Evolutionary conservation across 53 echinoderm and acorn worm genomes (phyloP), one percentile per base, ranked within the genome.

Genomic region (Henricia sp.): DNA sequence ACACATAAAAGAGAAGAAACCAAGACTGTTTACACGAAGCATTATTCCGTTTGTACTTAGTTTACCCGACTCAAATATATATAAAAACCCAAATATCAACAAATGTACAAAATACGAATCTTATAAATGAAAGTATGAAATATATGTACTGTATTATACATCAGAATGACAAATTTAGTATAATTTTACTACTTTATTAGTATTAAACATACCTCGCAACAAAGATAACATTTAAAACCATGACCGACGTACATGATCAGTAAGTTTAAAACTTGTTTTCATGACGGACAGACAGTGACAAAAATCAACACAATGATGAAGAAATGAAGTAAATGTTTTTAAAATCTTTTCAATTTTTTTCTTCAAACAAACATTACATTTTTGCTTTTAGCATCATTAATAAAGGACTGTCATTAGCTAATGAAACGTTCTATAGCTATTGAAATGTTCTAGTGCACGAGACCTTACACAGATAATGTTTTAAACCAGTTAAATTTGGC

Each of bases 71-170:
- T 80, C 62, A 80, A 80, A 80, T 80, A 80, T 80, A 80, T 80
- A 80, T 80, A 80, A 80, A 68, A 80, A 62, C 80, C 80, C 70
- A 70, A 64, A 62, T 80, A 80, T 62, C 59, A 80, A 80, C 80
- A 80, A 62, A 80, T 80, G 63, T 78, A 80, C 64, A 80, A 63
- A 80, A 80, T 59, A 23, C 59, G 59, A 67, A 38, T 63, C 20
- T 48, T 80, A 80, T 34, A 80, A 80, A 80, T 80, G 50, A 80
- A 80, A 46, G 80, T 80, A 80, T 80, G 80, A 80, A 80, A 80
- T 60, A 58, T 80, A 42, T 80, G 62, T 80, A 80, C 80, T 63
- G n/a, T 63, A 62, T 19, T 14, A 46, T 80, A n/a, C n/a, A n/a
- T n/a, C n/a, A n/a, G n/a, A n/a, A n/a, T n/a, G n/a, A n/a, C n/a